Conservation (phyloP, 30 jellyfish, hydroid and myxozoan genomes). For the Cassiopea andromeda region DNA sequence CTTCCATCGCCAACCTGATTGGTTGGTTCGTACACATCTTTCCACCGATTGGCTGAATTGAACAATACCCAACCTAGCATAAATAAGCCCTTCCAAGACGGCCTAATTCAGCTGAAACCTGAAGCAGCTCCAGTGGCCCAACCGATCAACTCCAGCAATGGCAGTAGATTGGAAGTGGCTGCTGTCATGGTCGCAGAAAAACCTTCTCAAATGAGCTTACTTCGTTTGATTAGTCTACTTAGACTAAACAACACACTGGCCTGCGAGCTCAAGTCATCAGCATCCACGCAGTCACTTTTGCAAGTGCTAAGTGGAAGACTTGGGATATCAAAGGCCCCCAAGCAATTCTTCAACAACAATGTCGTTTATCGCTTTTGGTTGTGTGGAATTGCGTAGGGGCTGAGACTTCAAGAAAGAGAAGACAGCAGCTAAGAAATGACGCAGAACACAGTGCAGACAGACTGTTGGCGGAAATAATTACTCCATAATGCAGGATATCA, state of each 20-base stretch:
- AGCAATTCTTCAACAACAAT: conserved; percentile 44
- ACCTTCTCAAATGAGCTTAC: conserved; percentile 47
- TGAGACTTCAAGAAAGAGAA: background rate
- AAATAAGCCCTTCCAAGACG: background rate
- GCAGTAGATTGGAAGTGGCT: conserved; percentile 72
- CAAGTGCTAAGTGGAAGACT: conserved; percentile 73
- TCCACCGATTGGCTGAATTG: conserved; percentile 23
- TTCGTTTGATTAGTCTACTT: conserved; percentile 74
- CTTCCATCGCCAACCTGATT: background rate
- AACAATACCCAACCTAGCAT: conserved; percentile 8
- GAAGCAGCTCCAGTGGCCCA: conserved; percentile 36
- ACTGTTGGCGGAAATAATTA: too few species aligned
- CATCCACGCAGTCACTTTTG: conserved; percentile 74
- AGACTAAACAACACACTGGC: conserved; percentile 64
- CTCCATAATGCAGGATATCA: too few species aligned
- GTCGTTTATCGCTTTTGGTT: conserved; percentile 36
- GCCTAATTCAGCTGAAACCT: conserved; percentile 18
- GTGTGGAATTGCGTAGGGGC: conserved; percentile 66
- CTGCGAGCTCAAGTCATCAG: conserved; percentile 79
- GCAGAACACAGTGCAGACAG: too few species aligned
- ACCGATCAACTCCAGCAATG: background rate
- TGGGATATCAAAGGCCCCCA: conserved; percentile 84
- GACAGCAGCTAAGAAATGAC: background rate
- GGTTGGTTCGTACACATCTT: background rate
- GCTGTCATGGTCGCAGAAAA: conserved; percentile 62